Evolutionary conservation across 1,140 invertebrate species (phyloP), one percentile per base, ranked within the genome.

Genomic region (Drosophila nigrodunni): DNA sequence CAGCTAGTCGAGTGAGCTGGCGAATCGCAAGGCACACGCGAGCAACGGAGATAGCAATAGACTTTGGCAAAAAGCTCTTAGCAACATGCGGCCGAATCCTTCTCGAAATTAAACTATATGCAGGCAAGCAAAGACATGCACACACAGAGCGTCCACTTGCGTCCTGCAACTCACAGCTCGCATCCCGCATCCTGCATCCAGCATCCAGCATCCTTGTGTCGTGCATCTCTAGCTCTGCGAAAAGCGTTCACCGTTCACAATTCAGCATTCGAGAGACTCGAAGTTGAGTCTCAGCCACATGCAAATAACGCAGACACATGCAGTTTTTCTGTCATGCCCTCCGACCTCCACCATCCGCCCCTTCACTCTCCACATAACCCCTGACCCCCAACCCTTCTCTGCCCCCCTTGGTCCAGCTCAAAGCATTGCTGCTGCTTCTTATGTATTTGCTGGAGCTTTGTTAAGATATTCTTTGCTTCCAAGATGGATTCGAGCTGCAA

Each of bases 81-180:
- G 83, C 80, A 83, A 80, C 79, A 74, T 70, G 77, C 77, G 82
- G 85, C 78, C 68, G 83, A 88, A 89, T 88, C 83, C 85, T 88
- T 85, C 87, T 89, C 85, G 70, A 88, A 89, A 88, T 88, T 88
- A 89, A 88, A 88, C 83, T 88, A 88, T 86, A 82, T 87, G 80
- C 80, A 89, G 75, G 77, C 77, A 85, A 75, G 80, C 69, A 78
- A 80, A 87, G 82, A 78, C 80, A 86, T 86, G 74, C 65, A 78
- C 47, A 71, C 67, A 82, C 47, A 71, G 64, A 82, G 70, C 79
- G 67, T 50, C 60, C 47, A 62, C 21, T 41, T 62, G 68, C 65
- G 52, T 64, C 60, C 67, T 69, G 68, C 60, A 5, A 0, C 11
- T 9, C 11, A 9, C 7, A 10, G 2, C 11, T 9, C 6, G n/a